Percentiles rank a stretch among this genome's conserved stretches.
phyloP scores from a whole-genome alignment of 2,888 invertebrate species.

The Microplitis manilae region DNA sequence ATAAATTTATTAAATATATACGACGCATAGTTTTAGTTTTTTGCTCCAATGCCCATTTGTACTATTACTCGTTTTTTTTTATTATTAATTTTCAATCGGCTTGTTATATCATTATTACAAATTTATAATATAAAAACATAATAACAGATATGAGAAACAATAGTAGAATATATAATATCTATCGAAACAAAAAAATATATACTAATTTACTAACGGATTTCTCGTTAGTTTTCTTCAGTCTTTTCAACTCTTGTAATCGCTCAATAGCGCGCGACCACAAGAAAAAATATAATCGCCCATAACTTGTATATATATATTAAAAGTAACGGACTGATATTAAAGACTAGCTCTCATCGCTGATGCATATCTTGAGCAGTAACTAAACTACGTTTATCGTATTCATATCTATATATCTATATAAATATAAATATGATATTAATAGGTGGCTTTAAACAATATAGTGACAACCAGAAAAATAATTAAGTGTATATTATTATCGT shows the following conservation, averaged over 20 bases:
- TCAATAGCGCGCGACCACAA: background rate
- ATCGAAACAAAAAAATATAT: background rate
- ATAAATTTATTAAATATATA: too few relatives aligned
- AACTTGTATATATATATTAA: background rate
- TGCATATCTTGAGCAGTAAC: background rate
- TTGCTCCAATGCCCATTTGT: too few relatives aligned
- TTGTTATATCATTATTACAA: too few relatives aligned
- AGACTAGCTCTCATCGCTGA: background rate
- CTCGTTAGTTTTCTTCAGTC: constrained; percentile 50
- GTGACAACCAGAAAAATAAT: background rate
- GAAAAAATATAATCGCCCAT: background rate
- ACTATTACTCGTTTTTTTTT: too few relatives aligned
- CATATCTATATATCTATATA: background rate
- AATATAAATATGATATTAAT: too few relatives aligned
- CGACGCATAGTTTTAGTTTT: too few relatives aligned
- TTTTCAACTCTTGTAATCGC: background rate
- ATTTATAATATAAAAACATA: too few relatives aligned
- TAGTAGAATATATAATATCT: too few relatives aligned
- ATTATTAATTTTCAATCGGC: too few relatives aligned
- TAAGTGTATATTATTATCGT: background rate
- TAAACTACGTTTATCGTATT: background rate
- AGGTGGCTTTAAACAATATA: background rate
- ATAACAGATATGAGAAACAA: too few relatives aligned
- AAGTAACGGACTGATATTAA: background rate
- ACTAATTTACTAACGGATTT: constrained; percentile 56